Percentiles rank a stretch among this genome's conserved stretches.
These are phyloP conservation scores for Naso thynnoides DNA, from an alignment of 2,797 vertebrate species.

Conservation along the genomic window DNA sequence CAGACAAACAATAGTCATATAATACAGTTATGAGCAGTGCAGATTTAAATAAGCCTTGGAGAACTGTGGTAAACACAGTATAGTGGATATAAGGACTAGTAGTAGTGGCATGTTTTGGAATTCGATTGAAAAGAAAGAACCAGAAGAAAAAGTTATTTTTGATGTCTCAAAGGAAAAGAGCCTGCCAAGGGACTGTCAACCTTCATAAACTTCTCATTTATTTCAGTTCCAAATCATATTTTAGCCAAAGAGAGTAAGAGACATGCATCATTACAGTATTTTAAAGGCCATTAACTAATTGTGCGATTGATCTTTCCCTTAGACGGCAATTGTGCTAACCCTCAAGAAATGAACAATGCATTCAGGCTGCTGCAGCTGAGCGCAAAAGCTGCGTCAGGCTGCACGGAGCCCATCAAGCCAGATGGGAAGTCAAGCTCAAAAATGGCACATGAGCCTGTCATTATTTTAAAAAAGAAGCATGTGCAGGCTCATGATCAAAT, in stretches of 20 bases:
- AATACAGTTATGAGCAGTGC: constrained; percentile 11
- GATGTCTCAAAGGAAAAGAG: constrained; percentile 16
- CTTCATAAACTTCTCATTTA: background rate
- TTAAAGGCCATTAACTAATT: background rate
- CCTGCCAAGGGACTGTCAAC: constrained; percentile 1
- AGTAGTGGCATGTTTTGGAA: constrained; percentile 14
- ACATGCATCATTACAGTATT: background rate
- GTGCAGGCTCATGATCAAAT: too few relatives aligned
- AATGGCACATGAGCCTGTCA: too few relatives aligned
- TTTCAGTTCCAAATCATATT: background rate
- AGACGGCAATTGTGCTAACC: background rate
- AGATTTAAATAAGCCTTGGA: constrained; percentile 15
- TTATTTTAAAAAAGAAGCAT: too few relatives aligned
- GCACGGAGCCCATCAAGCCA: too few relatives aligned
- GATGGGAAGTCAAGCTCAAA: too few relatives aligned
- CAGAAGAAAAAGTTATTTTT: constrained; percentile 29
- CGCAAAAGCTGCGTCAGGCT: too few relatives aligned
- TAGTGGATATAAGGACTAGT: background rate
- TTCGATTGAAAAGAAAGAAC: background rate
- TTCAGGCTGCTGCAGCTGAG: too few relatives aligned
- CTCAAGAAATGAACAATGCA: too few relatives aligned
- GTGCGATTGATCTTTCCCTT: background rate
- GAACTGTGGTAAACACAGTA: constrained; percentile 19
- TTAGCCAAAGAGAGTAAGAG: background rate
- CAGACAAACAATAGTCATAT: background rate